Evolutionary conservation across 2,888 invertebrate species (phyloP), one percentile per base, ranked within the genome.

Genomic region (Lepidocyrtoides sp.): DNA sequence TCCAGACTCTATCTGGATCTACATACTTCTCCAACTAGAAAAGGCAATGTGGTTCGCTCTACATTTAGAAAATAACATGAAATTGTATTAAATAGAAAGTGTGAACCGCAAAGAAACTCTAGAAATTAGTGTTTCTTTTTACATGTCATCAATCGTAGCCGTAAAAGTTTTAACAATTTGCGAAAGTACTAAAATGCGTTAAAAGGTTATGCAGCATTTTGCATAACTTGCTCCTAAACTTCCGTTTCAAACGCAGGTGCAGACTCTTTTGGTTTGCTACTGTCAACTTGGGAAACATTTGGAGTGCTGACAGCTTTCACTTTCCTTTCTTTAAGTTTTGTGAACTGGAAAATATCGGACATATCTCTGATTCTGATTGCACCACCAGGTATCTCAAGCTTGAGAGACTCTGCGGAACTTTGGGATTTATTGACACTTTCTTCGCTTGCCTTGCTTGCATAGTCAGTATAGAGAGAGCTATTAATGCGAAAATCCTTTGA

Each of bases 361-460:
- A 89, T 89, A 26, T 89, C 83, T n/a, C 83, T 26, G 12, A 79
- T 66, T 84, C 32, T 83, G 54, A 89, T 72, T 1, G 44, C 44
- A 20, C 89, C 83, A 44, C 89, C 89, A 0, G 89, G 89, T 8
- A 89, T 60, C 23, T 83, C 84, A 14, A 89, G 75, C 60, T 77
- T 84, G 14, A 89, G 44, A 23, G 60, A 60, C 54, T 89, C 89
- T 26, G 89, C 89, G 10, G 89, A 89, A 26, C 89, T 89, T 10
- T 36, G 72, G 5, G 89, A 83, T 51, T 72, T 82, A 20, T 60
- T 63, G n/a, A 89, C 29, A 51, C 83, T 89, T 2, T 51, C 89
- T n/a, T 36, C 69, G 20, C 82, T 89, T 0, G 44, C 79, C 29
- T 63, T 72, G 4, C 54, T 48, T 7, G 41, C 36, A 17, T 63